Percentiles rank a stretch among this genome's conserved stretches.
These are phyloP conservation scores for Harpalus rufipes DNA, from an alignment of 2,888 invertebrate species.

Conservation along the genomic window DNA sequence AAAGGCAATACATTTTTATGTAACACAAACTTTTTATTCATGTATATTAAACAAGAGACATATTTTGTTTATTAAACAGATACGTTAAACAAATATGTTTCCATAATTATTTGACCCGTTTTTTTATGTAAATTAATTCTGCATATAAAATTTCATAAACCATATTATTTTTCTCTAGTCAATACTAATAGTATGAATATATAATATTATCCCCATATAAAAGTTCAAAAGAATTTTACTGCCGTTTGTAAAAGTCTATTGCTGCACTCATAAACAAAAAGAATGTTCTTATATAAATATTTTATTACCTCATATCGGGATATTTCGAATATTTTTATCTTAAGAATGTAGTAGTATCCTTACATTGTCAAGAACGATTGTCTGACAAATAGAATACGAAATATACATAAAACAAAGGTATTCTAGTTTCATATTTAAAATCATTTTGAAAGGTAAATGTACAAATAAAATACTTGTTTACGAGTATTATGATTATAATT, in stretches of 20 bases:
- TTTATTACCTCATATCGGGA: slow-evolving; percentile 50
- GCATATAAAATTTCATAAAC: background rate
- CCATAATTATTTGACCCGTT: background rate
- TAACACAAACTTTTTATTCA: background rate
- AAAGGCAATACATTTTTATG: background rate
- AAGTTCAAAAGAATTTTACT: slow-evolving; percentile 5
- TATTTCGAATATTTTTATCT: slow-evolving; percentile 32
- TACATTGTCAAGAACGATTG: slow-evolving; percentile 4
- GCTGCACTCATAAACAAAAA: slow-evolving; percentile 25
- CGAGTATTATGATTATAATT: too few species aligned
- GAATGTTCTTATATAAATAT: slow-evolving; percentile 50
- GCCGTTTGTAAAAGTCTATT: slow-evolving; percentile 5
- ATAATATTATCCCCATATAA: background rate
- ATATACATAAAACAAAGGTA: background rate
- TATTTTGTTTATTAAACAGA: background rate
- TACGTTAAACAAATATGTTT: background rate
- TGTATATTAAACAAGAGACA: background rate
- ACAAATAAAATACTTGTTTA: too few species aligned
- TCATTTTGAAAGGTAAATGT: too few species aligned
- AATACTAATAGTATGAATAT: background rate
- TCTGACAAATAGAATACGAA: background rate
- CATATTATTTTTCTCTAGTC: background rate
- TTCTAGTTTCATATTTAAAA: background rate
- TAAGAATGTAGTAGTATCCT: slow-evolving; percentile 17
- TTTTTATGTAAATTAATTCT: background rate